Evolutionary conservation across 2,888 invertebrate genomes (phyloP).

Genomic region (Tortrix viridana): DNA sequence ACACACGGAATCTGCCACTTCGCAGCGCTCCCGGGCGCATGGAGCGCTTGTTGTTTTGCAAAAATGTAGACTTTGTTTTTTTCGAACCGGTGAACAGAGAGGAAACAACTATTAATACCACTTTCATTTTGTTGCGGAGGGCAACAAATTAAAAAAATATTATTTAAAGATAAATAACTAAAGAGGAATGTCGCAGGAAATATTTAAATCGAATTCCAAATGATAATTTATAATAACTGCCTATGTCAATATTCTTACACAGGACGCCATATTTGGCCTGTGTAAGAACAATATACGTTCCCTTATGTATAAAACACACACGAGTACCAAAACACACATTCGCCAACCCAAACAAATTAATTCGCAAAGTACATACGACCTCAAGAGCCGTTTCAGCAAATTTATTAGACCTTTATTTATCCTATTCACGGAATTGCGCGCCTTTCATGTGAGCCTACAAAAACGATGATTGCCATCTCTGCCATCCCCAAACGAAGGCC

Average conservation of each 20-base stretch:
- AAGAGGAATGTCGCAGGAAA: no score
- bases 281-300: no score
- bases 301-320: background rate
- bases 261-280: no score
- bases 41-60: constrained; percentile 20
- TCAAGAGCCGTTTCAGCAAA: constrained; percentile 51
- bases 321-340: constrained; percentile 12
- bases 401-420: constrained; percentile 56
- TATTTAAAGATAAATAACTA: no score
- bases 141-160: no score
- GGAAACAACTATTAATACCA: constrained; percentile 14
- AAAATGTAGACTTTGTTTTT: constrained; percentile 7
- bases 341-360: constrained; percentile 32
- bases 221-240: no score
- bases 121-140: background rate
- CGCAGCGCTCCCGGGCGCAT: constrained; percentile 26
- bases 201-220: no score
- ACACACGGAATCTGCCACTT: constrained; percentile 38
- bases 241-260: no score
- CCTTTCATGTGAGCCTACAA: constrained; percentile 56
- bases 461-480: constrained; percentile 76
- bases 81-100: constrained; percentile 1
- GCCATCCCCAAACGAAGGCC: constrained; percentile 71
- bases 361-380: constrained; percentile 38
- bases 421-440: constrained; percentile 59